These are phyloP conservation scores for Platanista minor DNA, from an alignment of 2,113 vertebrate species.

Conservation along the genomic window DNA sequence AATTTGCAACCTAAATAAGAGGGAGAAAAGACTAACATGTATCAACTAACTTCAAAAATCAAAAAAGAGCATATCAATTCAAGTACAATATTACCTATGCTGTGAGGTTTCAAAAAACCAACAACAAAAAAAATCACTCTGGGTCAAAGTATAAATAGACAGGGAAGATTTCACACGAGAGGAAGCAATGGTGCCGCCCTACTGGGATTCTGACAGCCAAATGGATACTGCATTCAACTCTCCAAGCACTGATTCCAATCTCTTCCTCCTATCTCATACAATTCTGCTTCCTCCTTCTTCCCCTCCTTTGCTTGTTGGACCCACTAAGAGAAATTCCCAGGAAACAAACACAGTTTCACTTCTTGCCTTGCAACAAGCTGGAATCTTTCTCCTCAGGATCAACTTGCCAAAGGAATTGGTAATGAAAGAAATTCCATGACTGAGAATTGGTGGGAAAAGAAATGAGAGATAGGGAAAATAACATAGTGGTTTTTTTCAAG, in stretches of 20 bases:
- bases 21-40: not conserved
- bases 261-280: not conserved
- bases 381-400: not conserved
- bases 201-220: not conserved
- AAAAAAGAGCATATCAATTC: not conserved
- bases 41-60: not conserved
- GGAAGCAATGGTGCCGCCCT: not conserved
- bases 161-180: not conserved
- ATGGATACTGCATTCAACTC: not conserved
- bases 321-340: not conserved
- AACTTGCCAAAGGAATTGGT: constrained; percentile 23
- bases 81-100: not conserved
- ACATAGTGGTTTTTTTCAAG: not conserved
- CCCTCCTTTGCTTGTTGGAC: not conserved
- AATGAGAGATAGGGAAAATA: not conserved
- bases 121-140: not conserved
- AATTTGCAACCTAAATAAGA: not conserved
- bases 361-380: not conserved
- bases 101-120: not conserved
- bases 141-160: not conserved
- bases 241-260: not conserved
- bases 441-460: not conserved
- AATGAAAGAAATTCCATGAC: not conserved
- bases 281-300: not conserved
- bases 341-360: not conserved